These are phyloP conservation scores for Actenoides lindsayi DNA, from an alignment of 2,113 vertebrate species.

Conservation along the genomic window DNA sequence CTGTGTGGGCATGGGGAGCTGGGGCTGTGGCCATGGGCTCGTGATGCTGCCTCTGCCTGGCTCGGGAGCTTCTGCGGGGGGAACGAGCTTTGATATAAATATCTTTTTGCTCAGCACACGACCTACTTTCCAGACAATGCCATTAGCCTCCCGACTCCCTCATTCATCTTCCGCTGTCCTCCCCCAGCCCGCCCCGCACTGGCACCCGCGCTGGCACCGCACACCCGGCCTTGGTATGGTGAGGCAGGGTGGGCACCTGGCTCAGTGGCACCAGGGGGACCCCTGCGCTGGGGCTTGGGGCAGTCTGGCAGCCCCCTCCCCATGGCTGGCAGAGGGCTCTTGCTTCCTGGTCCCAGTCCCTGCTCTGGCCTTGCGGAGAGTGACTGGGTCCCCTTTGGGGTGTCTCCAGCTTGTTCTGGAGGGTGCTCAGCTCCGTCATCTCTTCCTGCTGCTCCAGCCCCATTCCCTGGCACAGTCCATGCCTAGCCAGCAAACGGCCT, in stretches of 20 bases:
- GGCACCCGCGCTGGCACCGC: fast-evolving
- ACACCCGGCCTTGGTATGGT: fast-evolving
- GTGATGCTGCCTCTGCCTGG: neutral
- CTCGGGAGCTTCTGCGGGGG: conserved; percentile 42
- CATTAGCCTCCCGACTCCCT: conserved; percentile 57
- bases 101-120: conserved; percentile 64
- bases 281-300: neutral
- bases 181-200: neutral
- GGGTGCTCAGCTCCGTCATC: neutral
- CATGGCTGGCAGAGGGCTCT: neutral
- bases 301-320: fast-evolving
- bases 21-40: neutral
- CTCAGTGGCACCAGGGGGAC: fast-evolving
- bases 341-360: neutral
- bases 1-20: fast-evolving
- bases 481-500: neutral
- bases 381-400: neutral
- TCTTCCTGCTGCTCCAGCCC: neutral
- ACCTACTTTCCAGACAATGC: conserved; percentile 74
- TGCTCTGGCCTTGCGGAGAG: neutral
- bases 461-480: neutral
- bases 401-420: fast-evolving
- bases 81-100: conserved; percentile 60
- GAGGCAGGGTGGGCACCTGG: neutral
- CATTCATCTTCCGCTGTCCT: conserved; percentile 40